A percentile compares a stretch with the other conserved stretches of the same genome.
These are phyloP conservation scores for Alosa sapidissima DNA, from an alignment of 2,797 vertebrate species.

Conservation along the genomic window DNA sequence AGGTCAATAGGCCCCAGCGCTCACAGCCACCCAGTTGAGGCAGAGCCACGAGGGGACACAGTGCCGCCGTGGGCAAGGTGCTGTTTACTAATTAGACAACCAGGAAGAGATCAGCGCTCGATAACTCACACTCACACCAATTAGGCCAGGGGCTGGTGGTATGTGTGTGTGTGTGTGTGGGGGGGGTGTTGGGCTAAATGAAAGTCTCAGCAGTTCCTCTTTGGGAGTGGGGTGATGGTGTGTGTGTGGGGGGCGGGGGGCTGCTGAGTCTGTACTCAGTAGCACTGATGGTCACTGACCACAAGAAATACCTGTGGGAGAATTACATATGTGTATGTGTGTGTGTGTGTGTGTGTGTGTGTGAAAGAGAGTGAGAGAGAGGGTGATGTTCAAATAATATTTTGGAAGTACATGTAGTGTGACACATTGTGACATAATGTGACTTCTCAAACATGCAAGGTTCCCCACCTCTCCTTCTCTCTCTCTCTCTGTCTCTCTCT, in stretches of 20 bases:
- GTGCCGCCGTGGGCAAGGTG: background rate
- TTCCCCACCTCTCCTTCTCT: background rate
- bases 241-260: background rate
- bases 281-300: background rate
- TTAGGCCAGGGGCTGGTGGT: background rate
- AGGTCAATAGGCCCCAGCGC: constrained; percentile 4
- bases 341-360: background rate
- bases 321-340: background rate
- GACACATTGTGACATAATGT: no score
- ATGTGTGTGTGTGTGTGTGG: background rate
- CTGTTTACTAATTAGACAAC: constrained; percentile 4
- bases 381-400: background rate
- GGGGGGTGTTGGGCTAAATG: background rate
- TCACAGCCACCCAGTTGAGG: background rate
- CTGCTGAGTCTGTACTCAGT: constrained; percentile 4
- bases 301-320: background rate
- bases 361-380: background rate
- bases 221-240: background rate
- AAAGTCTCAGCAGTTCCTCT: background rate
- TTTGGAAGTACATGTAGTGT: background rate
- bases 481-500: background rate
- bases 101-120: background rate
- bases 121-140: background rate
- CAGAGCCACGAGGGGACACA: background rate
- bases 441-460: background rate